Base-by-base conservation (phyloP, 2,113 vertebrate species). In the Cyanoderma ruficeps region DNA sequence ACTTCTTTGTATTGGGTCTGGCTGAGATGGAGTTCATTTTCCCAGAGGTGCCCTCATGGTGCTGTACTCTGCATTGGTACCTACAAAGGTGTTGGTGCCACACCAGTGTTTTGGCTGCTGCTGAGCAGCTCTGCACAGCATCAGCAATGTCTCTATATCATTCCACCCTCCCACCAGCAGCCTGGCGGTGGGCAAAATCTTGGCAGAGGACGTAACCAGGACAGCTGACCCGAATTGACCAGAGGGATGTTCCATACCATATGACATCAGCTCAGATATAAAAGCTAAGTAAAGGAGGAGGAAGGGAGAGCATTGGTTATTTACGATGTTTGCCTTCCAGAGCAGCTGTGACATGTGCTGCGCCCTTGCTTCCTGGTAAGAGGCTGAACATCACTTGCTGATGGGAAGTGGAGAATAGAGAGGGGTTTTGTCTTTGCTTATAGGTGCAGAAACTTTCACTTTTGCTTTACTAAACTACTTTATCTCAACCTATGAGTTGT, bases 371-470 rank as follows among this genome's bases (percentile, higher is more conserved):
- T 27, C 33, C 7, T 9, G 8, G 37, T 11, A 46, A 33, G 47
- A 37, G n/a, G 6, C 41, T 64, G 28, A 55, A 47, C 18, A n/a
- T 33, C 1, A 1, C 49, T 55, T 74, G 23, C 41, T 74, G 41
- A 55, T 33, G 49, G 80, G 49, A 74, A n/a, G 23, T 47, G 31
- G 18, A 64, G 42, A 41, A 30, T 13, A 13, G 15, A 12, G 12
- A 1, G 4, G 6, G 27, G 52, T n/a, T 33, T 28, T 28, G 19
- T 65, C 42, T 65, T 56, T 49, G 35, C 23, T 85, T 41, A 20
- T n/a, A 19, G 13, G 5, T n/a, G 10, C 23, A 16, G 1, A 39
- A 15, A n/a, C 30, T 75, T 56, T 39, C 0, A 0, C 28, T 74
- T 84, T 49, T 49, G 30, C 60, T 75, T 75, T 65, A n/a, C n/a